Evolutionary conservation across 1,140 invertebrate species (phyloP).

Genomic region (Heterodera schachtii): DNA sequence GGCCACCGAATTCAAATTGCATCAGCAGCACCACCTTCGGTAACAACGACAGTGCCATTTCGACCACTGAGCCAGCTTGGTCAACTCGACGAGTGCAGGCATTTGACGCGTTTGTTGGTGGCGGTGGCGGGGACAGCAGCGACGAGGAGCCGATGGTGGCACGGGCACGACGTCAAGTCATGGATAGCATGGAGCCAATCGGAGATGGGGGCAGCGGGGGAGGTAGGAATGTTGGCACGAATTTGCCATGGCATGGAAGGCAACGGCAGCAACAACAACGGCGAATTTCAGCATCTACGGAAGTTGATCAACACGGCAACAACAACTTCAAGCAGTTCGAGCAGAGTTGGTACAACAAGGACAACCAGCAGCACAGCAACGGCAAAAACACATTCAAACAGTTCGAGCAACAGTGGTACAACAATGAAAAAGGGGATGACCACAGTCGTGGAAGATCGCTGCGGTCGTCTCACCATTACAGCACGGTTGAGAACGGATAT

Average conservation of each 20-base stretch:
- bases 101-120: not conserved
- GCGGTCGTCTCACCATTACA: not conserved
- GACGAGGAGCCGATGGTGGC: not conserved
- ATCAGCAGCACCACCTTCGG: too few species aligned
- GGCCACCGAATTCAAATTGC: too few species aligned
- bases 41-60: too few species aligned
- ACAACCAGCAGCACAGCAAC: too few species aligned
- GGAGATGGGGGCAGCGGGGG: too few species aligned
- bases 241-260: not conserved
- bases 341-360: not conserved
- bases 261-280: not conserved
- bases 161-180: not conserved
- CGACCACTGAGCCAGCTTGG: not conserved
- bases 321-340: constrained; percentile 3
- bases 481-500: not conserved
- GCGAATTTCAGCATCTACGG: not conserved
- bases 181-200: not conserved
- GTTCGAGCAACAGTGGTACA: not conserved
- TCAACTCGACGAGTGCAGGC: not conserved
- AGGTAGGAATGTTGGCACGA: not conserved
- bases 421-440: too few species aligned
- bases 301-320: not conserved
- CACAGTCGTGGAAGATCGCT: too few species aligned
- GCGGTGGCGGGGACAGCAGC: not conserved
- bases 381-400: not conserved